Evolutionary conservation across 2,888 invertebrate genomes (phyloP), one percentile per base, ranked within the genome.

Genomic region (Aleiodes leptofemur): DNA sequence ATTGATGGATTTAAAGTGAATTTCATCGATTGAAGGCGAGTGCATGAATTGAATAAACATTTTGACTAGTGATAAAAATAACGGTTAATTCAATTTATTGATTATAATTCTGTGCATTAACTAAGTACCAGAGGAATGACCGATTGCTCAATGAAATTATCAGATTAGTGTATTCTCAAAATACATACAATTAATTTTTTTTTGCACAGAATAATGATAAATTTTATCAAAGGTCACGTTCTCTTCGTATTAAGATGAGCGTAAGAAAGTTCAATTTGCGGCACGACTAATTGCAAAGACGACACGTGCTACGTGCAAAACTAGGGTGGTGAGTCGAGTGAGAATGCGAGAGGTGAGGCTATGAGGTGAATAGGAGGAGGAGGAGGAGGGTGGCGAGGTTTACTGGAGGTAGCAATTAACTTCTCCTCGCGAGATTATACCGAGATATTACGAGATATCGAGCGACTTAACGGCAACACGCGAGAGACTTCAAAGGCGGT

Each of bases 371-470:
- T 61, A 69, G 66, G 76, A 51, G 76, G 68, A 69, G 66, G 76
- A 51, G 76, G 68, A 59, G 72, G 69, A 43, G 73, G 78, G 74
- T 72, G 71, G 75, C 74, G 74, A 74, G 68, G 69, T 66, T 74
- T 74, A 75, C 78, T 78, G 82, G 82, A 78, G 78, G 82, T 82
- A 84, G 88, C 87, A 89, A 89, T 89, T 89, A 89, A 89, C 88
- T 89, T 89, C 89, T 88, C 88, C 88, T 88, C 86, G 86, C 85
- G 85, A 89, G 89, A 89, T 89, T 88, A 88, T 88, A 88, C 84
- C 87, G 83, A 88, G 88, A 89, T 89, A 89, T 89, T 89, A 87
- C 87, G 86, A 89, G 88, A 89, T 89, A 89, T 89, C 88, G 89
- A 89, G 88, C 88, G 87, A 88, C 88, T 89, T 86, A 88, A 88